A percentile compares a stretch with the other conserved stretches of the same genome.
Conservation (phyloP, 2,113 vertebrate species). For the Columbina picui region DNA sequence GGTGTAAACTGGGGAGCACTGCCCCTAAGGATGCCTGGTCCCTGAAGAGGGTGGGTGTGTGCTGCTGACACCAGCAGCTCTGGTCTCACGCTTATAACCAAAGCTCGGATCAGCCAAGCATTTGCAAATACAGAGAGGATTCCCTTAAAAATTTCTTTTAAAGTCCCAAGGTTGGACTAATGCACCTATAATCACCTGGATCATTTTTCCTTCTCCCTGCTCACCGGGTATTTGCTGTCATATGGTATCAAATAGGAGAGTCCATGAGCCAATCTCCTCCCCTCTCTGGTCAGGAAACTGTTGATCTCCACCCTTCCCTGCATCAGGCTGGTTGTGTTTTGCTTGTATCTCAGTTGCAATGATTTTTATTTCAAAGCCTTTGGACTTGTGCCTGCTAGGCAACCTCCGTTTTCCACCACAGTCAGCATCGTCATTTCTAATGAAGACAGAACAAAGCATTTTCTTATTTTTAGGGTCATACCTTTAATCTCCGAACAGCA, state of each 20-base stretch:
- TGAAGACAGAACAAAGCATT: not conserved
- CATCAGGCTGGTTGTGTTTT: not conserved
- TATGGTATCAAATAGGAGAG: not conserved
- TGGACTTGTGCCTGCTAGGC: not conserved
- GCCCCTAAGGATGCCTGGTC: not conserved
- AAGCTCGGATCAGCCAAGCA: not conserved
- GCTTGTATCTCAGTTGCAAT: not conserved
- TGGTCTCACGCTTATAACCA: fast-evolving
- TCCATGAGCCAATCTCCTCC: not conserved
- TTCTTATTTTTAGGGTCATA: not conserved
- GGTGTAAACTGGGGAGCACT: not conserved
- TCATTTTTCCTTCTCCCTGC: not conserved
- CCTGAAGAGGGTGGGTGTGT: fast-evolving
- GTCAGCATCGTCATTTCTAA: not conserved
- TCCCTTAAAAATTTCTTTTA: not conserved
- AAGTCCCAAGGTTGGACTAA: not conserved
- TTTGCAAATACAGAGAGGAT: not conserved
- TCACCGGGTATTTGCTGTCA: not conserved
- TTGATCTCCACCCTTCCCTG: not conserved
- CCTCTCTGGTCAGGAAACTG: not conserved
- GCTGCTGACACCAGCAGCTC: not conserved
- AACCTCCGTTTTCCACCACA: not conserved
- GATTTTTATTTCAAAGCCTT: not conserved
- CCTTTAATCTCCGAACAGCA: not conserved
- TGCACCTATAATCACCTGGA: not conserved